phyloP scores from a whole-genome alignment of 2,797 vertebrate genomes.

The Chrysocyon brachyurus region DNA sequence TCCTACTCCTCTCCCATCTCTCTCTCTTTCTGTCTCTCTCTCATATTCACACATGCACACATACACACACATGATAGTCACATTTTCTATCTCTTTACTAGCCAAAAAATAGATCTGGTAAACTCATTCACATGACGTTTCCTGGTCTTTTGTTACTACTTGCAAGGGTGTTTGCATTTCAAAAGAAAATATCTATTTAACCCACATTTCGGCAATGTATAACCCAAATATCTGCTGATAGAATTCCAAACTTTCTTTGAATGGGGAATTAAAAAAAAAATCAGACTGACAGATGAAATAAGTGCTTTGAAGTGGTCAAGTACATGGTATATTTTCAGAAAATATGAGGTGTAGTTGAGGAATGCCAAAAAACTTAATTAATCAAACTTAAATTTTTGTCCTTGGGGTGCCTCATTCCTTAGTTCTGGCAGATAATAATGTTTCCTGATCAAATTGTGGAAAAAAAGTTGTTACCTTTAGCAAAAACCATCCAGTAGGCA shows the following conservation, averaged over 20 bases:
- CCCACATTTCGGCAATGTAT: background rate
- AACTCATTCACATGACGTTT: background rate
- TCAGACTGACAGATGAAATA: background rate
- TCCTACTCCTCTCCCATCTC: background rate
- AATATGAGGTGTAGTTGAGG: background rate
- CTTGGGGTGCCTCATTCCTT: background rate
- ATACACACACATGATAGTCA: background rate
- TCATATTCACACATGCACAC: background rate
- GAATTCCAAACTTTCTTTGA: conserved; percentile 19
- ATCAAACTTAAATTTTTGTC: background rate
- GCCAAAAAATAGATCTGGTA: background rate
- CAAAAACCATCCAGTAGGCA: background rate
- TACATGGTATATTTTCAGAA: background rate
- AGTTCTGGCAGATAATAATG: background rate
- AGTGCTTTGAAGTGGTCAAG: background rate
- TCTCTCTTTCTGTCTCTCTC: too few species aligned
- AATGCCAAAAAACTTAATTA: background rate
- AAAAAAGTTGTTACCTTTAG: background rate
- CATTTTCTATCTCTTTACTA: background rate
- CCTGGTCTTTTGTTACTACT: background rate
- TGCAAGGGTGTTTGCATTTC: conserved; percentile 39
- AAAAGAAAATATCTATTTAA: conserved; percentile 39
- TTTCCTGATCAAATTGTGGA: background rate
- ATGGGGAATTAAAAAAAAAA: background rate
- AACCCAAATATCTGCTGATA: conserved; percentile 20